Evolutionary conservation across 2,888 invertebrate species (phyloP).

Genomic region (Zhuqinia jingwanae): DNA sequence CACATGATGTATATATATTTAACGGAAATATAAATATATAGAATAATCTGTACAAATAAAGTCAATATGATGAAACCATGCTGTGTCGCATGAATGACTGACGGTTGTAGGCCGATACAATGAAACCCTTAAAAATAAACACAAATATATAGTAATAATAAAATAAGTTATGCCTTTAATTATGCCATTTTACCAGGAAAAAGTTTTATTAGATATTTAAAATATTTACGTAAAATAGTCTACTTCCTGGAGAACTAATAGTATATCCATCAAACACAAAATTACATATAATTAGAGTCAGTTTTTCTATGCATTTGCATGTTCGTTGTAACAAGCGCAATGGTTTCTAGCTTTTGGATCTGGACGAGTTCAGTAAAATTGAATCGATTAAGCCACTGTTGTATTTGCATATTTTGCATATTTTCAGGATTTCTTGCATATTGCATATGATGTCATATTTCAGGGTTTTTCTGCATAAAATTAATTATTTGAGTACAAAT

Average conservation of each 20-base stretch:
- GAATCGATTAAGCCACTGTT: no score
- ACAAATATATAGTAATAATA: neutral
- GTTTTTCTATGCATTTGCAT: no score
- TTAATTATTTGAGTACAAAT: no score
- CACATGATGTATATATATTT: neutral
- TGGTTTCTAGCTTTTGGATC: no score
- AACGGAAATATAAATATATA: neutral
- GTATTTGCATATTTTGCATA: no score
- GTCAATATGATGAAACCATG: neutral
- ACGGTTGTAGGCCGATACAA: neutral
- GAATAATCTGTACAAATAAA: neutral
- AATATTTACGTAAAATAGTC: slow-evolving; percentile 51
- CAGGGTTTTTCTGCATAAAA: no score
- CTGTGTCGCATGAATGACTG: neutral
- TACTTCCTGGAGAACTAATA: slow-evolving; percentile 51
- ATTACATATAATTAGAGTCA: no score
- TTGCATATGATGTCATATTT: no score
- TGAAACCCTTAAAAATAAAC: neutral
- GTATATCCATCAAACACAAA: no score
- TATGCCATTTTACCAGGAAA: neutral
- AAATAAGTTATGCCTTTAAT: neutral
- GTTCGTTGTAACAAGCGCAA: no score
- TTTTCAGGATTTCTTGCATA: no score
- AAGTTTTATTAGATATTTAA: neutral
- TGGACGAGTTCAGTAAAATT: no score